Evolutionary conservation across 2,888 invertebrate species (phyloP), one percentile per base, ranked within the genome.

Genomic region (Spisula solida): DNA sequence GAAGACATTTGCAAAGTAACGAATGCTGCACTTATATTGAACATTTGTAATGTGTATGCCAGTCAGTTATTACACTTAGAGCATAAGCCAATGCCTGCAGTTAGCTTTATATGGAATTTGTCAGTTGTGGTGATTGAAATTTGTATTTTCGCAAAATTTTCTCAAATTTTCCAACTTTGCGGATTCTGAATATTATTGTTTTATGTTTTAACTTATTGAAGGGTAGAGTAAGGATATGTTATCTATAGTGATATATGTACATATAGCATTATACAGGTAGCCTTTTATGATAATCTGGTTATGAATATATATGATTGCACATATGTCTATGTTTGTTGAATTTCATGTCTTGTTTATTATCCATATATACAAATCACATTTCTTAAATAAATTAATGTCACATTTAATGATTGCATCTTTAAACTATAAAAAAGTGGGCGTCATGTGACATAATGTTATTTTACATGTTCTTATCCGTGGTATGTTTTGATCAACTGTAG

Each of bases 191-290:
- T 25, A 48, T 34, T 31, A 14, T 47, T 48, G 48, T 51, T 80
- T 80, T 80, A 41, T 48, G 80, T 80, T 80, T 80, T 47, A 80
- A 80, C 80, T 48, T n/a, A 80, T 41, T 41, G 41, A 75, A 78
- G 84, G 84, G 84, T 84, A 84, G 84, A 84, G 75, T 84, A 41
- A 70, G 84, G 84, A 78, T 78, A 51, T 55, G 29, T 70, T 70
- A 12, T 70, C 41, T 83, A 66, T 20, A 25, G 25, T 66, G 60
- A 66, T 51, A 51, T 51, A 51, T 51, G 12, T 51, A 51, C 51
- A 51, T 14, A 16, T 14, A n/a, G n/a, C n/a, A n/a, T n/a, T 10
- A 66, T 66, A 66, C 25, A 25, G 60, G 60, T 25, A 25, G 41
- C 2, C 41, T 41, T 5, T 2, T 41, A 8, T n/a, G n/a, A n/a